Conservation (phyloP, 1,140 invertebrate species). For the Vanessa atalanta region DNA sequence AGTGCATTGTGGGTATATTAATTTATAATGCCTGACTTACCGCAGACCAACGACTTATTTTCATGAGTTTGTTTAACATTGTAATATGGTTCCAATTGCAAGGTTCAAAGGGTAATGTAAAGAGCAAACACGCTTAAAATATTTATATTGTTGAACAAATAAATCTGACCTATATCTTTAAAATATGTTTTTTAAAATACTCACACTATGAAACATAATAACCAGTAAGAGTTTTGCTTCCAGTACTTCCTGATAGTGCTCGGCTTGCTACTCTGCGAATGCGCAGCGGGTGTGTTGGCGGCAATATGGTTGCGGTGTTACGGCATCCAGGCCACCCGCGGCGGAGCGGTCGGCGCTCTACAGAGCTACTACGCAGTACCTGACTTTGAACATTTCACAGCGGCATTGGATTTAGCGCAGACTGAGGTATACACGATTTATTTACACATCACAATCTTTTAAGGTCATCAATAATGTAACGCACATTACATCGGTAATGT, state of each 20-base stretch:
- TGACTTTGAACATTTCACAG: conserved; percentile 87
- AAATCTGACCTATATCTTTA: too few species aligned
- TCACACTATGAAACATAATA: neutral
- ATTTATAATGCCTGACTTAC: too few species aligned
- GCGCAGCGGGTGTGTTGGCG: conserved; percentile 86
- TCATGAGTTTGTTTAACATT: too few species aligned
- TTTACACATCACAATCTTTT: neutral
- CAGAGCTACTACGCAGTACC: conserved; percentile 89
- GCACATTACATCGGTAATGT: too few species aligned
- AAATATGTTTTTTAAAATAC: too few species aligned
- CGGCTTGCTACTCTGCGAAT: conserved; percentile 86
- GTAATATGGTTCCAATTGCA: too few species aligned
- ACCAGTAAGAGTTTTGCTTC: conserved; percentile 26
- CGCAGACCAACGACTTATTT: too few species aligned
- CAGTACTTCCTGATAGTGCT: conserved; percentile 89
- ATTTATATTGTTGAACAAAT: too few species aligned
- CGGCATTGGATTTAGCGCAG: conserved; percentile 84
- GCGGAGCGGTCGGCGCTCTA: conserved; percentile 85
- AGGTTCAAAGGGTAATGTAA: too few species aligned
- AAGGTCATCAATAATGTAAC: too few species aligned
- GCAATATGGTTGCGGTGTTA: conserved; percentile 90
- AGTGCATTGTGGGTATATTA: too few species aligned
- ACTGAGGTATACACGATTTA: conserved; percentile 54
- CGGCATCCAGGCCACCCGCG: conserved; percentile 85
- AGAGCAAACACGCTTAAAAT: too few species aligned